A percentile compares a stretch with the other conserved stretches of the same genome.
phyloP scores from a whole-genome alignment of 2,113 vertebrate genomes.

The Laticauda colubrina region DNA sequence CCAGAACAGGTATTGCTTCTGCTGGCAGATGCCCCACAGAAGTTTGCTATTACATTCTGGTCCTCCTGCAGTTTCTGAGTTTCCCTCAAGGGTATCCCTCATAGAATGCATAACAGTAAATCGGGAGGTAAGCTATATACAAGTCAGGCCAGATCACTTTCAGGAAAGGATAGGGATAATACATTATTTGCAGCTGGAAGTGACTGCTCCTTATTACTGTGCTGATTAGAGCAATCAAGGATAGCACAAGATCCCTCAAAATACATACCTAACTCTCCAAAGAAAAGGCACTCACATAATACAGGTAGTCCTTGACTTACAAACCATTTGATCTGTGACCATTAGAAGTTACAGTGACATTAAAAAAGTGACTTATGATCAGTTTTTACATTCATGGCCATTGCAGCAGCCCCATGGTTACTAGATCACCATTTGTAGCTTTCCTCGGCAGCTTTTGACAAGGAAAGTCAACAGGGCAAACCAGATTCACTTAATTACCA shows the following conservation, averaged over 20 bases:
- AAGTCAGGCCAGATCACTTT: background rate
- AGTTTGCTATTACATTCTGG: background rate
- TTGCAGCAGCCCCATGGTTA: no score
- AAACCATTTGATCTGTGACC: no score
- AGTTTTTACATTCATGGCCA: no score
- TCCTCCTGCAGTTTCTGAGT: background rate
- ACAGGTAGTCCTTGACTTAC: no score
- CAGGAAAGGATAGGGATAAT: background rate
- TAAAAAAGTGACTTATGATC: no score
- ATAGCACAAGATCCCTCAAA: background rate
- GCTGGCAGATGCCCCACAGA: background rate
- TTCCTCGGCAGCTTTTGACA: no score
- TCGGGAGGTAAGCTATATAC: background rate
- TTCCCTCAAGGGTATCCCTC: background rate
- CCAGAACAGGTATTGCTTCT: background rate
- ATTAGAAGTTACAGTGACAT: no score
- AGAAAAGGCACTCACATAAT: background rate
- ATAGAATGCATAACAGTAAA: background rate
- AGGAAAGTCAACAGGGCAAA: no score
- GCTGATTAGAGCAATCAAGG: background rate
- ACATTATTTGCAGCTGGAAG: background rate
- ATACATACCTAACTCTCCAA: background rate
- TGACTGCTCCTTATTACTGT: background rate
- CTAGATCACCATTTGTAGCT: no score
- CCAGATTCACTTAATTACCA: no score